Base-by-base conservation (phyloP, 2,888 invertebrate species). In the Lottia scabra region DNA sequence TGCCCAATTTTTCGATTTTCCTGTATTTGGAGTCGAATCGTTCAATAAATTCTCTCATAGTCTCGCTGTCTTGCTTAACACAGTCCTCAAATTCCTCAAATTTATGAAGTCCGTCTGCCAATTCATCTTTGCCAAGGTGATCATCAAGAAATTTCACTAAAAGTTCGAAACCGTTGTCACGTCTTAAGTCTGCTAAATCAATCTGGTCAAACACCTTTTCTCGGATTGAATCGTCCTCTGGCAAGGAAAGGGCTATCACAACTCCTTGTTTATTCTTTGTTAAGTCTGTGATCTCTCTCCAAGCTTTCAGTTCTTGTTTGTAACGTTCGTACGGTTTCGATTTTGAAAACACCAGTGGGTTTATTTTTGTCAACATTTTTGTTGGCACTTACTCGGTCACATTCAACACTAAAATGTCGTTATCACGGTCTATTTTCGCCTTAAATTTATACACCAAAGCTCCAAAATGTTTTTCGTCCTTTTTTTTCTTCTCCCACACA, bases 191-290 rank as follows among this genome's bases (percentile, higher is more conserved):
- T 15, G 19, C 19, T 13, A 64, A 13, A n/a, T 64, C 64, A 30
- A 64, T 30, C 38, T 64, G 30, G 16, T 64, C 64, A 64, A 64
- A 64, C 12, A 64, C 64, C 16, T 64, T 64, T 64, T 64, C 64
- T n/a, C 64, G 1, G 15, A 64, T 64, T 12, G 30, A 12, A 16
- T 64, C 65, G 27, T 64, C n/a, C 15, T 64, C 65, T n/a, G 65
- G 65, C 12, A 64, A 15, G 10, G 65, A 38, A 15, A 64, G 43
- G 3, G 65, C 65, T n/a, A 64, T 43, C 15, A 43, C 13, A 27
- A 64, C n/a, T 5, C 30, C 30, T 27, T 27, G 27, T 27, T 64
- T 64, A 15, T 6, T 27, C 15, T 64, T 64, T 19, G 56, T 6
- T 19, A 56, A 19, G 19, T 56, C 56, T 4, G 56, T 56, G 12